Conservation (phyloP, 1,140 invertebrate genomes). For the Plodia interpunctella region DNA sequence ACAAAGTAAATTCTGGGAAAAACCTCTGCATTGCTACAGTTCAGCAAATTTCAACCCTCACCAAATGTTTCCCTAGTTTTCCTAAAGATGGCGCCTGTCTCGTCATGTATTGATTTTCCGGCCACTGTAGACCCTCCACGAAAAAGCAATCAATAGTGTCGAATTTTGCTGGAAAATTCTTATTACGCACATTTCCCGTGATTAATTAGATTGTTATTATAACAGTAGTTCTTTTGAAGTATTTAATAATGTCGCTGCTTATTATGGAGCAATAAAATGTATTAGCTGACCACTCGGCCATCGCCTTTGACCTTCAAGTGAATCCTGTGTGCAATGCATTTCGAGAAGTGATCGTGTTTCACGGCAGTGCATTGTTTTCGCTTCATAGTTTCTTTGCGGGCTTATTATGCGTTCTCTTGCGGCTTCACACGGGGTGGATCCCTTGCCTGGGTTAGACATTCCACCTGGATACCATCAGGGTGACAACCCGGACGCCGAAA, state of each 20-base stretch:
- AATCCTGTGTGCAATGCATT: constrained; percentile 44
- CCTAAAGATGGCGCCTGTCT: constrained; percentile 49
- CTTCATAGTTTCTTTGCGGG: constrained; percentile 70
- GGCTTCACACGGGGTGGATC: constrained; percentile 59
- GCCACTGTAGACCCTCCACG: constrained; percentile 26
- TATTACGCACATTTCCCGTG: constrained; percentile 24
- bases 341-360: constrained; percentile 54
- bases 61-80: neutral
- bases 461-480: constrained; percentile 50
- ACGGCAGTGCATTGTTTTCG: constrained; percentile 44
- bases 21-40: neutral
- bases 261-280: neutral
- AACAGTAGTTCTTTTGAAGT: neutral
- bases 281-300: neutral
- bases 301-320: constrained; percentile 25
- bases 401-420: constrained; percentile 73
- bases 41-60: neutral
- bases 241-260: neutral
- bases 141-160: constrained; percentile 58
- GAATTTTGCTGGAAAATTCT: constrained; percentile 51
- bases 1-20: neutral
- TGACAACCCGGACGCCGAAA: constrained; percentile 75
- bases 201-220: constrained; percentile 11
- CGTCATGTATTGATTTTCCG: constrained; percentile 61
- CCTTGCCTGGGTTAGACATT: constrained; percentile 60